Percentiles rank a stretch among this genome's conserved stretches.
Conservation (phyloP, 2,888 invertebrate species). For the Drosophila greeni region DNA sequence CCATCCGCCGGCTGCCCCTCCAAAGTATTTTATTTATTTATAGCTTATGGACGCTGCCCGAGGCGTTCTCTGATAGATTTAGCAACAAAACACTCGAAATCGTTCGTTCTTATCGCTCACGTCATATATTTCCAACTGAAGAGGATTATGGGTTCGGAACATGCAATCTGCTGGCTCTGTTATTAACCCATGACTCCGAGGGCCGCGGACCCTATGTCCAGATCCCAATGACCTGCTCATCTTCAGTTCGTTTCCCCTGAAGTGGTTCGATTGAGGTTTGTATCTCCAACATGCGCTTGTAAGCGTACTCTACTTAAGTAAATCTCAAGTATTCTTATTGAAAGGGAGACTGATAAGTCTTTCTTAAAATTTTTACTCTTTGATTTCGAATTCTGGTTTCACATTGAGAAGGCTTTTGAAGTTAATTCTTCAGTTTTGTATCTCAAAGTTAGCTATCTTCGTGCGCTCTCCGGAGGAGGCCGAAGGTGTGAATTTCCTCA, state of each 20-base stretch:
- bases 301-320: neutral
- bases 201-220: neutral
- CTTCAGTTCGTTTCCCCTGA: neutral
- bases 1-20: constrained; percentile 3
- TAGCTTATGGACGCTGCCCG: constrained; percentile 34
- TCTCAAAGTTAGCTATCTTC: constrained; percentile 2
- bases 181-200: constrained; percentile 35
- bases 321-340: neutral
- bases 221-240: constrained; percentile 25
- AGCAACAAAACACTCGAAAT: constrained; percentile 37
- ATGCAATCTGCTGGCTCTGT: constrained; percentile 51
- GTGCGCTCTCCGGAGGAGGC: neutral
- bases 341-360: too few relatives aligned
- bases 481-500: constrained; percentile 20
- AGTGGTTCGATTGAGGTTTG: constrained; percentile 3
- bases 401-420: neutral
- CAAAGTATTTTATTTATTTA: constrained; percentile 47
- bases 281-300: neutral
- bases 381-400: too few relatives aligned
- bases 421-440: neutral
- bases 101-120: constrained; percentile 58
- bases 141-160: constrained; percentile 60
- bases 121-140: constrained; percentile 51
- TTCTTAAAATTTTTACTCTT: too few relatives aligned
- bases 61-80: constrained; percentile 43